Percentiles rank a stretch among this genome's conserved stretches.
Evolutionary conservation across 2,113 vertebrate species (phyloP).

Genomic region (Calidris pugnax): DNA sequence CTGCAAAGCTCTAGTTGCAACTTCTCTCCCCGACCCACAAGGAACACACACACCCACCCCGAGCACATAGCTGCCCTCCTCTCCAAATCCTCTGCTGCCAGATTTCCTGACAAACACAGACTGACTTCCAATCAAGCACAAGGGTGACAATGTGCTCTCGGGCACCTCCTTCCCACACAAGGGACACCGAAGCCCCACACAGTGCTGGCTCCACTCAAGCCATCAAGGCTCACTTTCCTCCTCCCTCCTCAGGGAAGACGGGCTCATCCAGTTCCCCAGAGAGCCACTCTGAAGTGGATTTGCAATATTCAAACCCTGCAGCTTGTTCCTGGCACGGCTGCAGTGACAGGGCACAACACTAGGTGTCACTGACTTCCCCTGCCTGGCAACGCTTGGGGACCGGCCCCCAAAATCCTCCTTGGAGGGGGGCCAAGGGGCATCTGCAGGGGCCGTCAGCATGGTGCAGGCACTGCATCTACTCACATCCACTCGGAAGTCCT

Average conservation of each 20-base stretch:
- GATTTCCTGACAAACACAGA: not conserved
- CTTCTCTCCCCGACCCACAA: not conserved
- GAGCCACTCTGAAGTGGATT: not conserved
- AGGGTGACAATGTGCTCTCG: not conserved
- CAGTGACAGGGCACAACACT: not conserved
- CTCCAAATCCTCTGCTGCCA: not conserved
- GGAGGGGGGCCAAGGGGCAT: not conserved
- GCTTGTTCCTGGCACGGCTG: not conserved
- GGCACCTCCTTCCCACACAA: not conserved
- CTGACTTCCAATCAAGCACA: not conserved
- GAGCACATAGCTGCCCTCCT: not conserved
- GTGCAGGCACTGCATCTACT: constrained; percentile 58
- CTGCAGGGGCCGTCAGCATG: not conserved
- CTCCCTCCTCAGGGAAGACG: not conserved
- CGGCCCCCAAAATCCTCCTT: not conserved
- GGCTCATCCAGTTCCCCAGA: not conserved
- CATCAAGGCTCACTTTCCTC: not conserved
- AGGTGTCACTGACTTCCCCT: constrained; percentile 8
- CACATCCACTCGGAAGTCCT: constrained; percentile 98
- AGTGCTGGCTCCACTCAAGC: not conserved
- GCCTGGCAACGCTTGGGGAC: fast-evolving
- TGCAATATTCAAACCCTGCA: not conserved
- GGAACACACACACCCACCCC: fast-evolving
- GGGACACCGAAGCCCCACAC: not conserved
- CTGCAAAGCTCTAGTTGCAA: not conserved